These are phyloP conservation scores for Plectropomus leopardus DNA, from an alignment of 2,113 vertebrate genomes.

Conservation along the genomic window DNA sequence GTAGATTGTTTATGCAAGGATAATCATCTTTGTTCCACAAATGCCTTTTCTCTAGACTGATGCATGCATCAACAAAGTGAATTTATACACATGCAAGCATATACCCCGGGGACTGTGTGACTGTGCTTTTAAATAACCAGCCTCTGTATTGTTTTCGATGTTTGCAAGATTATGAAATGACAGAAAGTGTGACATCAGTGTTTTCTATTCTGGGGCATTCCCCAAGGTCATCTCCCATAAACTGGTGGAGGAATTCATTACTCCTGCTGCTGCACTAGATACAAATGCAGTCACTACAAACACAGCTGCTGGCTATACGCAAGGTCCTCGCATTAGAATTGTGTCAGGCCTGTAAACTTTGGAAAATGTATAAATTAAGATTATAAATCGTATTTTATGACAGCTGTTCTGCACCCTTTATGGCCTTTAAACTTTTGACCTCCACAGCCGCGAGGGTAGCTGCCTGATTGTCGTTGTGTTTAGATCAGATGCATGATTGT, in stretches of 20 bases:
- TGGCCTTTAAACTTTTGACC: background rate
- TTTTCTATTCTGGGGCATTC: conserved; percentile 42
- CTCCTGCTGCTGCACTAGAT: background rate
- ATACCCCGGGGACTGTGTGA: conserved; percentile 31
- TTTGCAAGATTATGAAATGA: conserved; percentile 40
- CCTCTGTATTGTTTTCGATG: conserved; percentile 43
- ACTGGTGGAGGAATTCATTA: conserved; percentile 21
- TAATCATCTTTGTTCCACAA: conserved; percentile 79
- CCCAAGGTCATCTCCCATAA: conserved; percentile 34
- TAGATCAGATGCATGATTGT: background rate
- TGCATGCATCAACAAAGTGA: conserved; percentile 41
- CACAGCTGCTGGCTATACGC: background rate
- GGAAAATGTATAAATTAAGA: too few relatives aligned
- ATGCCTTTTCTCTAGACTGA: conserved; percentile 57
- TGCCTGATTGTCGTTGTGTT: background rate
- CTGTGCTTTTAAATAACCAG: conserved; percentile 56
- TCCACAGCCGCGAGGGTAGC: background rate
- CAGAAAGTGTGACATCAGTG: conserved; percentile 26
- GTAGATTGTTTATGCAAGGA: conserved; percentile 76
- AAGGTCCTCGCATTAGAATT: background rate
- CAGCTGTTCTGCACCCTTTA: background rate
- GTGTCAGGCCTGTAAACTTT: too few relatives aligned
- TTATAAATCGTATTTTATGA: too few relatives aligned
- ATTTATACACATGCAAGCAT: conserved; percentile 9
- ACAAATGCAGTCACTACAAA: background rate